A percentile compares a stretch with the other conserved stretches of the same genome.
These are phyloP conservation scores for Phlogophora meticulosa DNA, from an alignment of 2,888 invertebrate genomes.

Conservation along the genomic window DNA sequence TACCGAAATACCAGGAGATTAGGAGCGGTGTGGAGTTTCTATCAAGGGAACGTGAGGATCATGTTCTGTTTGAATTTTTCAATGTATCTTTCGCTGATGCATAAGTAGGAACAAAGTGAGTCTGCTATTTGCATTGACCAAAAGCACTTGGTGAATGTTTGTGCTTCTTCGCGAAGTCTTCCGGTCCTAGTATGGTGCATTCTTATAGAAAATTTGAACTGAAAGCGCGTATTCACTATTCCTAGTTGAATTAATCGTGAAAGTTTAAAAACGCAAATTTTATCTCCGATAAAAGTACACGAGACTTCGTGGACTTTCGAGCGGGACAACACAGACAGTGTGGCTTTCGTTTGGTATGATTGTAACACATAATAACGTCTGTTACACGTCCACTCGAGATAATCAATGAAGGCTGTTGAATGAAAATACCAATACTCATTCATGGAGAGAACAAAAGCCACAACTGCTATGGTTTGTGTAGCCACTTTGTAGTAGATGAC, in stretches of 20 bases:
- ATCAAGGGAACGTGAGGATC: constrained; percentile 4
- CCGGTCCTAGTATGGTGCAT: too few species aligned
- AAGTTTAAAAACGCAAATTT: neutral
- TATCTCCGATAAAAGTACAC: too few species aligned
- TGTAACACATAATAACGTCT: constrained; percentile 27
- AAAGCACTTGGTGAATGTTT: too few species aligned
- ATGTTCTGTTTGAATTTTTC: neutral
- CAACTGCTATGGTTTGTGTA: neutral
- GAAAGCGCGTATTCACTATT: too few species aligned
- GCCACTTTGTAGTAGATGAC: neutral
- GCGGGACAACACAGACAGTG: neutral
- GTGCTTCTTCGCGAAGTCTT: too few species aligned
- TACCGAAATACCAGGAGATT: constrained; percentile 54
- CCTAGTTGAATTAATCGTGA: too few species aligned
- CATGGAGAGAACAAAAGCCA: constrained; percentile 28
- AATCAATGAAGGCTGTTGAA: constrained; percentile 44
- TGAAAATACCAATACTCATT: constrained; percentile 42
- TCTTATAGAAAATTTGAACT: too few species aligned
- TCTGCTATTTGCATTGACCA: too few species aligned
- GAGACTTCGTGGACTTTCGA: neutral
- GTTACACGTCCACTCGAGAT: neutral
- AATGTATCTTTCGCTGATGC: neutral
- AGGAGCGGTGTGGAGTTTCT: constrained; percentile 19
- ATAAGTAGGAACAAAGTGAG: neutral
- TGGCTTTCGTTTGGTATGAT: neutral